These are phyloP conservation scores for Tachuris rubrigastra DNA, from an alignment of 2,113 vertebrate species.

Conservation along the genomic window DNA sequence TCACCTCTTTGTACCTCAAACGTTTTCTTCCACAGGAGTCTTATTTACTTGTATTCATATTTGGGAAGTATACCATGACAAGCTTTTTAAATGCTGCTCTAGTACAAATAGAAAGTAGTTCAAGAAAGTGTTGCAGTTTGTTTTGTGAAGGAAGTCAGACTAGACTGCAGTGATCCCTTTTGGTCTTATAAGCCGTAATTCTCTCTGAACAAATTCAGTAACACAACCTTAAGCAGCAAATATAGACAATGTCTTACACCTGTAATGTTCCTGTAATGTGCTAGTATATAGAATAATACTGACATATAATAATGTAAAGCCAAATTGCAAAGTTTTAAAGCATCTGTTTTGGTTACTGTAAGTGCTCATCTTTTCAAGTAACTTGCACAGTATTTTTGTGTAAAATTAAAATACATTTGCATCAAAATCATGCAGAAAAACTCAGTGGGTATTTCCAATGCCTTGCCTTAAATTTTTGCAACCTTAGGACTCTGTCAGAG, in stretches of 20 bases:
- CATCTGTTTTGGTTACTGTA: background rate
- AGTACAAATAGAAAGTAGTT: background rate
- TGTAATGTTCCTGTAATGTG: background rate
- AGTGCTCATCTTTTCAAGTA: background rate
- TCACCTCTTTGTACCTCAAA: background rate
- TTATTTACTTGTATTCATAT: background rate
- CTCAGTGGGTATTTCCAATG: background rate
- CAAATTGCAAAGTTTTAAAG: background rate
- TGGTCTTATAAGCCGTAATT: background rate
- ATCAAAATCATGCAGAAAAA: background rate
- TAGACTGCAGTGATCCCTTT: background rate
- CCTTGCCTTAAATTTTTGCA: background rate
- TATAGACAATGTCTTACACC: background rate
- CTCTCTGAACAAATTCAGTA: background rate
- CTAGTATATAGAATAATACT: background rate
- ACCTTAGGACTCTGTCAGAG: background rate
- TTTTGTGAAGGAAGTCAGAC: background rate
- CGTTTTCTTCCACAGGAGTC: background rate
- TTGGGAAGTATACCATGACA: background rate
- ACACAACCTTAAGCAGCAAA: background rate
- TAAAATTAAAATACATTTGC: background rate
- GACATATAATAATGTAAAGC: background rate
- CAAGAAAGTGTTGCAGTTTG: background rate
- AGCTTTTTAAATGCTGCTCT: background rate
- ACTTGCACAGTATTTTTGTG: background rate